Evolutionary conservation across 2,113 vertebrate species (phyloP), one percentile per base, ranked within the genome.

Genomic region (Zosterops pallidus): DNA sequence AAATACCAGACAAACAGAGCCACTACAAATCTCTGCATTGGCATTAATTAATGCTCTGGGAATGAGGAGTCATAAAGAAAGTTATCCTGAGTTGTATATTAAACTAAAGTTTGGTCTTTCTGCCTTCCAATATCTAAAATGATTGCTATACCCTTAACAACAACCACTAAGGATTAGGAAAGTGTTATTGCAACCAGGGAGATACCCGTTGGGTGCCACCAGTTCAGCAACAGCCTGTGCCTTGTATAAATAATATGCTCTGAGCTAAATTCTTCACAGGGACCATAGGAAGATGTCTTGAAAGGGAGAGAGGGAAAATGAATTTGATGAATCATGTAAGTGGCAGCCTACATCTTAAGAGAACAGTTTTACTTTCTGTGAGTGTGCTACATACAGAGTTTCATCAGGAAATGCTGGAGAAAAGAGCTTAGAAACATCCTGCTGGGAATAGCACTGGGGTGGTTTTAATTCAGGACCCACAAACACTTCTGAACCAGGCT

Each of bases 271-370:
- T 88, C 74, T 46, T 92, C 94, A 88, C 91, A 92, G 41, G 39
- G 11, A 90, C 70, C 79, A 71, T 1, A 88, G 91, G 35, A 86
- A 96, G 53, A 71, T 83, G 57, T 72, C 90, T 97, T 94, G 20
- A 91, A 91, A 97, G 63, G 47, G 19, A 92, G 70, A 93, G 75
- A 86, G 62, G 60, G 52, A 93, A 96, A 96, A 96, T 84, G 10
- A 97, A 96, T 93, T 83, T 33, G 1, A 85, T 92, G 89, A 95
- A 93, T 93, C 74, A 87, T 67, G 59, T 89, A 95, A 96, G 92
- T 83, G 71, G 69, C 77, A 95, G 65, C 72, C 81, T 93, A 65
- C 67, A 77, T 94, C 87, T 96, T 94, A 46, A 91, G 70, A 75
- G 63, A 95, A 69, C 71, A 41, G 62, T 56, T 95, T 68, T 91